Evolutionary conservation across 2,888 invertebrate species (phyloP).

Genomic region (Drosophila anomalata): DNA sequence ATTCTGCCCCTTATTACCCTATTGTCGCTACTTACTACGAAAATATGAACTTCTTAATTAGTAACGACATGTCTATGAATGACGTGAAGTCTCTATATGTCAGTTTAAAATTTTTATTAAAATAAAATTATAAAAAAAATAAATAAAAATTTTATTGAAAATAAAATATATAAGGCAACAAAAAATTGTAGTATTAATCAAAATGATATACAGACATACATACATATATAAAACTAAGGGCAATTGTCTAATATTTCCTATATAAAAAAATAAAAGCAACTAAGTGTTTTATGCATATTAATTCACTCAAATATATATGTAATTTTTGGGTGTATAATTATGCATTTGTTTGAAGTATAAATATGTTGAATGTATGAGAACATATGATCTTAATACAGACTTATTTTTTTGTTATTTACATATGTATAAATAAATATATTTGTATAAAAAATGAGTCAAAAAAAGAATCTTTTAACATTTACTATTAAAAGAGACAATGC

Average conservation of each 20-base stretch:
- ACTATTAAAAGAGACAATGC: not conserved
- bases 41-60: not conserved
- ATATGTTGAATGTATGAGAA: conserved; percentile 17
- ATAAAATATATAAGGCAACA: conserved; percentile 1
- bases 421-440: not conserved
- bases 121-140: not conserved
- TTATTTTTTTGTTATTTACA: not conserved
- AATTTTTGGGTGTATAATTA: conserved; percentile 9
- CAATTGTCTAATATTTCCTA: conserved; percentile 18
- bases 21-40: not conserved
- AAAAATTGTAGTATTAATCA: conserved; percentile 1
- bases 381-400: conserved; percentile 2
- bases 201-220: not conserved
- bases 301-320: conserved; percentile 22
- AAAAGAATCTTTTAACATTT: not conserved
- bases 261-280: conserved; percentile 15
- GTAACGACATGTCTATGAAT: not conserved
- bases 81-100: not conserved
- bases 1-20: not conserved
- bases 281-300: conserved; percentile 40
- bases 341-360: conserved; percentile 15
- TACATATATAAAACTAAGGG: conserved; percentile 21
- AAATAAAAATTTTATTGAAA: not conserved
- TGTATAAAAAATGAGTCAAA: not conserved
- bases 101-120: not conserved